Percentiles rank a stretch among this genome's conserved stretches.
phyloP scores from a whole-genome alignment of 2,888 invertebrate genomes.

The Drosophila mercatorum region DNA sequence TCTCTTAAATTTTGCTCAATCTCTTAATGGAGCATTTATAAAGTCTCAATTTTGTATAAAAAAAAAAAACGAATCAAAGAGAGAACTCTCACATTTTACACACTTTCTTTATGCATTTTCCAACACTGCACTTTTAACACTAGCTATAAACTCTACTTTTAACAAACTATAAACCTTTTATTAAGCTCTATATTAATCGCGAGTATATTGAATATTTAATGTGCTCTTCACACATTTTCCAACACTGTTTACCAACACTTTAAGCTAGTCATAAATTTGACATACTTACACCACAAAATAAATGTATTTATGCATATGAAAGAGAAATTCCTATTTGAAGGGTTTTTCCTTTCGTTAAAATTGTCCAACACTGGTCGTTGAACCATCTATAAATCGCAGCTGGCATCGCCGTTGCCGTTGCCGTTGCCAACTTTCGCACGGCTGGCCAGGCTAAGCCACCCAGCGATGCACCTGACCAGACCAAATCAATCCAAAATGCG shows the following conservation, averaged over 20 bases:
- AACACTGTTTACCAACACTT: not conserved
- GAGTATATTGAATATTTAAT: not conserved
- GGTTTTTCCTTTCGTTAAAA: not conserved
- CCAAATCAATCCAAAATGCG: constrained; percentile 12
- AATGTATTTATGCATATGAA: not conserved
- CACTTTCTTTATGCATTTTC: not conserved
- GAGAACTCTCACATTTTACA: not conserved
- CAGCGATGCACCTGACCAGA: constrained; percentile 5
- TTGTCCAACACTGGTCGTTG: constrained; percentile 21
- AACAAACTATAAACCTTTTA: not conserved
- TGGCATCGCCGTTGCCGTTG: constrained; percentile 4
- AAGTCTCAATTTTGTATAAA: too few species aligned
- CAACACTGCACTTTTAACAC: not conserved
- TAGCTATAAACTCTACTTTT: too few species aligned
- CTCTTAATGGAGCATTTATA: not conserved
- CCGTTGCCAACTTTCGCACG: constrained; percentile 45
- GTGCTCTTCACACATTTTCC: not conserved
- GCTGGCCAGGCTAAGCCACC: constrained; percentile 15
- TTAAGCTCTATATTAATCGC: too few species aligned
- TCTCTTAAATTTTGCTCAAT: not conserved
- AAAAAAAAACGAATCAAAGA: not conserved
- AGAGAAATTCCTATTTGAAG: not conserved
- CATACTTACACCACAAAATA: not conserved
- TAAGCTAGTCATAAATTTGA: not conserved
- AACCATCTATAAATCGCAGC: constrained; percentile 10